Evolutionary conservation across 2,888 invertebrate genomes (phyloP), one percentile per base, ranked within the genome.

Genomic region (Carcina quercana): DNA sequence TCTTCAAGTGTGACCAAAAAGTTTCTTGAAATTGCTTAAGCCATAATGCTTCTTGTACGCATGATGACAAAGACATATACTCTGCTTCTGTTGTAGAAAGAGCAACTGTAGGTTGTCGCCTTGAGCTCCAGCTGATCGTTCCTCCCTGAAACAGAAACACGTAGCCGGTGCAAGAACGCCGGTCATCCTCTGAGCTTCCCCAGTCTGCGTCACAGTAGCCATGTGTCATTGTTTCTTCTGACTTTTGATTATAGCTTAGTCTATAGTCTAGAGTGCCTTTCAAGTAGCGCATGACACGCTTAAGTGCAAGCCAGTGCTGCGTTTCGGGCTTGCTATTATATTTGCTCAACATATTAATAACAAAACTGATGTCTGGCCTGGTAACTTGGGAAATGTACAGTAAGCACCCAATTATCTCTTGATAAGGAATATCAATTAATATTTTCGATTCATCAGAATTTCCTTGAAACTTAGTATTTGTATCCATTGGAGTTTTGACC

Each of bases 71-170:
- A 5, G 17, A 17, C 17, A 17, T 17, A 7, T 17, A 17, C 17
- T 45, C 42, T 12, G 47, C 47, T 21, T 43, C 45, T 4, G 34
- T 40, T 6, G 32, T 47, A 10, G 45, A 47, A n/a, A 47, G 34
- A 0, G 46, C 46, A 19, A 49, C 34, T 5, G 42, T 40, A 2
- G 19, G 35, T 26, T 46, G 42, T 4, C 32, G 28, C 30, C 19
- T 32, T 13, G 45, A 46, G n/a, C 25, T 27, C 47, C 47, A 50
- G 10, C 32, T 25, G 13, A 47, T 37, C 11, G 41, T 30, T 6
- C 31, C 43, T 12, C 42, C 41, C 28, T 44, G 39, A 22, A 37
- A 34, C 7, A 39, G 5, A 38, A 42, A 43, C 5, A 28, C 26
- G 26, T 38, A 45, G n/a, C 43, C 45, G 1, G 45, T 32, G 15